Base-by-base conservation (phyloP, 2,888 invertebrate genomes). In the Masnerella sp. region DNA sequence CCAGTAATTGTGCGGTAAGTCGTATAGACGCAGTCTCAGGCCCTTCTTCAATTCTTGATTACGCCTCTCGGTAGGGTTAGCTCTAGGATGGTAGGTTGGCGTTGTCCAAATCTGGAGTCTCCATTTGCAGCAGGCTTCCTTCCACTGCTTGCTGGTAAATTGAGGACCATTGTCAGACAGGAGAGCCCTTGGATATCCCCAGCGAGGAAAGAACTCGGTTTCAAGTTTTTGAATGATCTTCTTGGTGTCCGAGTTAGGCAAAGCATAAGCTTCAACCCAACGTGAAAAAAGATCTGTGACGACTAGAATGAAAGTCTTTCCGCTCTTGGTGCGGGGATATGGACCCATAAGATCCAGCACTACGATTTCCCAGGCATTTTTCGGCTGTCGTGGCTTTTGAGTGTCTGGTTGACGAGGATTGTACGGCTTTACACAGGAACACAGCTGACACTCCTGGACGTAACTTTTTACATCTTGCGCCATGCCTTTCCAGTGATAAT, bases 191-290 rank as follows among this genome's bases (percentile, higher is more conserved):
- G 52, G 52, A 14, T 52, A 52, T 14, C 36, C 52, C 49, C 51
- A 51, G 0, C 52, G 52, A 0, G 52, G 38, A 54, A 56, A 61
- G 4, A 70, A 22, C n/a, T 70, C 62, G 0, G 2, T 8, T 12
- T 65, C 47, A 3, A 78, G 30, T 1, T 43, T 22, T 0, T 30
- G 8, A 0, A 73, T 38, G 1, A 74, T 43, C 2, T 11, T 28
- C 1, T 7, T 1, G 0, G 74, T 42, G 1, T 62, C 42, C n/a
- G 71, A 30, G 14, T 51, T 32, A 1, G 43, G 18, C 1, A 72
- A 5, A 3, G 79, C 40, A 47, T 70, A 78, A 0, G 77, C 80
- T 25, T 80, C 79, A 0, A 72, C 61, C 77, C 80, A 82, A 20
- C 73, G 42, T n/a, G 75, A 76, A 32, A 75, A 80, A 0, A 79